Conservation (phyloP, 2,797 vertebrate genomes). For the Myiothlypis chrysogaster region DNA sequence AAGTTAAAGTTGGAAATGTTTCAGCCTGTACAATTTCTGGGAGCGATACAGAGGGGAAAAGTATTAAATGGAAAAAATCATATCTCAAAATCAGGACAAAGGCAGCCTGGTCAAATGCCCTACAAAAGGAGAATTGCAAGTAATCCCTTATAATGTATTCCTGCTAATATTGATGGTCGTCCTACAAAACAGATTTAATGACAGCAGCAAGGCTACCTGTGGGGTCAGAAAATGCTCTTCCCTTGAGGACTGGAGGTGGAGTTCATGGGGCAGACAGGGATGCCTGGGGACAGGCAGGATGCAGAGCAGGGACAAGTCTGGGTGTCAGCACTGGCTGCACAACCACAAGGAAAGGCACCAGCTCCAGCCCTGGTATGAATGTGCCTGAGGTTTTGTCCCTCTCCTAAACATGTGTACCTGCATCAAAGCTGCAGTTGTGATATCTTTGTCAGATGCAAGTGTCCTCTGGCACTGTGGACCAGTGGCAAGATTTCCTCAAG, state of each 20-base stretch:
- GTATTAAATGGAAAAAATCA: neutral
- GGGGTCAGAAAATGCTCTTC: neutral
- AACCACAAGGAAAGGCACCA: rapidly evolving
- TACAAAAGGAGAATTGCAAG: neutral
- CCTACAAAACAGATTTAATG: neutral
- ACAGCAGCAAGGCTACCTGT: neutral
- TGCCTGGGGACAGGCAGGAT: neutral
- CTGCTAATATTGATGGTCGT: neutral
- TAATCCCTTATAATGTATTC: neutral
- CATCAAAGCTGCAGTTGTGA: neutral
- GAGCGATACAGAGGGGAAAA: neutral
- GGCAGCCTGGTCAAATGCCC: neutral
- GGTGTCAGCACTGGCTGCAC: neutral
- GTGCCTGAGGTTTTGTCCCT: rapidly evolving
- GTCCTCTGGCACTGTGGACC: neutral
- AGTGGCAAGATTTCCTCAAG: neutral
- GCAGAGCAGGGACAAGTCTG: rapidly evolving
- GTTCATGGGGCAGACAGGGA: rapidly evolving
- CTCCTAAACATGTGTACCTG: neutral
- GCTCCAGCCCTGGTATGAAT: neutral
- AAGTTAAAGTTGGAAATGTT: neutral
- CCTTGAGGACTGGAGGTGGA: neutral
- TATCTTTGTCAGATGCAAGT: neutral
- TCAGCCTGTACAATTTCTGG: neutral
- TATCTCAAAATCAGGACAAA: neutral